phyloP scores from a whole-genome alignment of 2,113 vertebrate genomes.

The Sylvilagus bachmani region DNA sequence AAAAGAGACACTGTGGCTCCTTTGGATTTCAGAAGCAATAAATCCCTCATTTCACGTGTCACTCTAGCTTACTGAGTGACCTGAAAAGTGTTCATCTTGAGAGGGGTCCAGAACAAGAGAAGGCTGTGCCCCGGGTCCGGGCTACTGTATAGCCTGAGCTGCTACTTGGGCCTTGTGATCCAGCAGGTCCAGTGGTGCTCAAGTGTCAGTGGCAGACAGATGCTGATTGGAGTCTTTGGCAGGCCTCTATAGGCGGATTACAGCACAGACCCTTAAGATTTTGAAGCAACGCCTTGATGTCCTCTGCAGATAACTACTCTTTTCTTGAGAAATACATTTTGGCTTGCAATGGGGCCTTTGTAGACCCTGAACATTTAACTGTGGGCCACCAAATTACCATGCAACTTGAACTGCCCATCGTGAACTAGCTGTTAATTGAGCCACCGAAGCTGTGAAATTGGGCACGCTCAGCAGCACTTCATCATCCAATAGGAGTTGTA shows the following conservation, averaged over 20 bases:
- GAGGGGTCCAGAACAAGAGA: neutral
- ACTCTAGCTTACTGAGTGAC: neutral
- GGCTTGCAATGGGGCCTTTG: neutral
- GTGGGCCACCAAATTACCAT: neutral
- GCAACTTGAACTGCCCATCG: neutral
- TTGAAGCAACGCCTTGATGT: neutral
- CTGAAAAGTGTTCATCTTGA: neutral
- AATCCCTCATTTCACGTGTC: neutral
- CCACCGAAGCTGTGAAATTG: neutral
- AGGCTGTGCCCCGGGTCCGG: neutral
- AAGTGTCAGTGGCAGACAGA: neutral
- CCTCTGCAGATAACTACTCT: neutral
- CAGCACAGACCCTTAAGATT: neutral
- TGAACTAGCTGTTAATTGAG: neutral
- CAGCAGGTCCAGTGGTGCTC: neutral
- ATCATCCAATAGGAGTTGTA: neutral
- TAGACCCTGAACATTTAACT: neutral
- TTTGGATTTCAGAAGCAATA: neutral
- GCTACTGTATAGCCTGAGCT: neutral
- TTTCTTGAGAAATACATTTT: conserved; percentile 26
- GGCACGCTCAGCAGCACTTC: neutral
- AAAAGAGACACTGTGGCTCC: neutral
- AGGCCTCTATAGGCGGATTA: neutral
- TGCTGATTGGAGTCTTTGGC: neutral
- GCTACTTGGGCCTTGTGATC: neutral